Evolutionary conservation across 2,797 vertebrate genomes (phyloP).

Genomic region (Neoniphon sammara): DNA sequence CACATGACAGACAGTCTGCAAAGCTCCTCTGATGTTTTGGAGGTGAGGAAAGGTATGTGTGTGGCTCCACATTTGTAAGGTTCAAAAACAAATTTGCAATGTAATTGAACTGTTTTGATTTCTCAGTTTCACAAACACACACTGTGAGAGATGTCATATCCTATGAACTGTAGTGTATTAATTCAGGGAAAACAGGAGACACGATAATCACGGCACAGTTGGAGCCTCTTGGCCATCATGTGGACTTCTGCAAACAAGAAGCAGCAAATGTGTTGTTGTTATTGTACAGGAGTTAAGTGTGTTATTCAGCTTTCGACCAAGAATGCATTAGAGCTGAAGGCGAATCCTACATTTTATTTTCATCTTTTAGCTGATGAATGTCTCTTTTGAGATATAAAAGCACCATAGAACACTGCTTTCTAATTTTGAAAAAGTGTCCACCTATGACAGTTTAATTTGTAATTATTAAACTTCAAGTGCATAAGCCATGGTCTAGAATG

Average conservation of each 20-base stretch:
- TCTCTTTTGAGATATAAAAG: no score
- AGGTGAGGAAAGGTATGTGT: background rate
- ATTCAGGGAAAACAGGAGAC: background rate
- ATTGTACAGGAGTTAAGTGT: background rate
- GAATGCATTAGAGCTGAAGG: background rate
- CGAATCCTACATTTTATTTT: background rate
- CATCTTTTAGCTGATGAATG: no score
- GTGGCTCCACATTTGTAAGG: background rate
- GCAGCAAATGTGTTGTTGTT: background rate
- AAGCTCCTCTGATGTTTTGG: background rate
- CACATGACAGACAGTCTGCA: background rate
- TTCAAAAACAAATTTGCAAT: background rate
- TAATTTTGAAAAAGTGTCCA: no score
- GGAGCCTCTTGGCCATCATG: background rate
- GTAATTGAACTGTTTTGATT: slow-evolving; percentile 6
- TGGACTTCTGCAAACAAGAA: background rate
- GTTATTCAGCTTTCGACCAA: background rate
- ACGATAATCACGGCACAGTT: background rate
- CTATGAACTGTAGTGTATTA: no score
- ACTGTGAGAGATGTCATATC: no score
- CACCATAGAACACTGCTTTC: no score
- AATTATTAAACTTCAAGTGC: no score
- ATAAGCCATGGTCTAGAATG: no score
- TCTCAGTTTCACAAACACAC: background rate
- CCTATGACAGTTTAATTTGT: no score